Conservation (phyloP, 2,888 invertebrate genomes). For the Helicoverpa assulta region DNA sequence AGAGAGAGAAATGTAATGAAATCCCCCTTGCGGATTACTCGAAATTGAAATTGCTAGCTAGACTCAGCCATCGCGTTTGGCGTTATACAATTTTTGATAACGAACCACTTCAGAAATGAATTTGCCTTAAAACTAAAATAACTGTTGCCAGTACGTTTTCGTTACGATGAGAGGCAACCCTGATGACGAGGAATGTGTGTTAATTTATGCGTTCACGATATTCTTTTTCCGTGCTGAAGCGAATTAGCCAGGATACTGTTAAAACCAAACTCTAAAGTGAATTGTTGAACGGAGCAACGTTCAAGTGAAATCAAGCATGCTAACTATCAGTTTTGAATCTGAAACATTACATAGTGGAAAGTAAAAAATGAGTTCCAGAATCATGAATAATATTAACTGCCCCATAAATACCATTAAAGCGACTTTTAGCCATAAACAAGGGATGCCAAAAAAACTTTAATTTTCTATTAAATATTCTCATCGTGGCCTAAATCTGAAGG, state of each 20-base stretch:
- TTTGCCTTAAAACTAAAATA: too few species aligned
- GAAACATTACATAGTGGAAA: neutral
- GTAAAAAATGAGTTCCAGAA: constrained; percentile 10
- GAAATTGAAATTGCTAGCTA: too few species aligned
- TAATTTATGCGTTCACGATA: constrained; percentile 66
- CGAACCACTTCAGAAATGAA: too few species aligned
- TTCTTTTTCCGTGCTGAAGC: constrained; percentile 55
- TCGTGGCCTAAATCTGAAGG: constrained; percentile 48
- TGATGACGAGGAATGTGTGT: constrained; percentile 62
- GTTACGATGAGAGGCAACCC: constrained; percentile 29
- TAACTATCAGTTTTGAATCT: neutral
- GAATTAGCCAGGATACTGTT: constrained; percentile 46
- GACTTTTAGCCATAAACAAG: neutral
- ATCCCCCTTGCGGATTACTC: too few species aligned
- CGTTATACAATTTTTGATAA: too few species aligned
- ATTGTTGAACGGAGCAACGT: constrained; percentile 5
- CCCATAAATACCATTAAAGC: constrained; percentile 16
- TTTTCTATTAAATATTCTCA: constrained; percentile 21
- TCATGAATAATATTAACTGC: constrained; percentile 17
- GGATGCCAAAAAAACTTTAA: constrained; percentile 5
- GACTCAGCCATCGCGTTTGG: too few species aligned
- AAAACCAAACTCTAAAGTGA: constrained; percentile 4
- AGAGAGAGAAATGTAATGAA: too few species aligned
- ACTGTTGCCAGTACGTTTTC: neutral
- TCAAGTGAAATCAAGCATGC: neutral